phyloP scores from a whole-genome alignment of 2,797 vertebrate genomes.

The Natrix natrix region DNA sequence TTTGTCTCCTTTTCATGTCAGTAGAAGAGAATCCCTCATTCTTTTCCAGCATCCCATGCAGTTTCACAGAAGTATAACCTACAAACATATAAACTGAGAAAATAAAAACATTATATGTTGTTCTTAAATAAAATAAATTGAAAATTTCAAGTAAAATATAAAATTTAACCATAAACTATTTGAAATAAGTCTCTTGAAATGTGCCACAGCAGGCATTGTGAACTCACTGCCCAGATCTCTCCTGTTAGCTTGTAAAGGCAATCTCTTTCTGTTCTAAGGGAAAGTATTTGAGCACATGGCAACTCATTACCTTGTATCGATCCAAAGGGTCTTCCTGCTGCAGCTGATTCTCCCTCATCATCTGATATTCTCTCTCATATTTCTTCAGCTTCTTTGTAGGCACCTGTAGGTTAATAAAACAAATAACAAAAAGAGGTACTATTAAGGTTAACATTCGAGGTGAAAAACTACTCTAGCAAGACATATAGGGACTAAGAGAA shows the following conservation, averaged over 20 bases:
- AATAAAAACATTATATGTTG: slow-evolving; percentile 74
- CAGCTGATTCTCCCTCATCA: slow-evolving; percentile 90
- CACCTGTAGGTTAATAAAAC: slow-evolving; percentile 75
- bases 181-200: slow-evolving; percentile 7
- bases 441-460: not conserved
- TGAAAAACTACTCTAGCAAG: slow-evolving; percentile 24
- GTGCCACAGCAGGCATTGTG: fast-evolving
- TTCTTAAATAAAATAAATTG: slow-evolving; percentile 46
- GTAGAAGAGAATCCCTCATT: slow-evolving; percentile 66
- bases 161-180: slow-evolving; percentile 1
- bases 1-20: slow-evolving; percentile 73
- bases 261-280: not conserved
- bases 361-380: slow-evolving; percentile 97
- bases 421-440: not conserved
- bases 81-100: slow-evolving; percentile 82
- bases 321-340: slow-evolving; percentile 98
- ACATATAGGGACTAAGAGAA: slow-evolving; percentile 29
- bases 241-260: fast-evolving
- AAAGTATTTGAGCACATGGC: fast-evolving
- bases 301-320: slow-evolving; percentile 86
- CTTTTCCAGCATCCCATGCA: slow-evolving; percentile 74
- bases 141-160: slow-evolving; percentile 35
- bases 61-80: slow-evolving; percentile 73
- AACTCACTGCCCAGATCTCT: not conserved
- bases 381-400: slow-evolving; percentile 98